Base-by-base conservation (phyloP, 2,797 vertebrate species). In the Hafferia zeledoni region DNA sequence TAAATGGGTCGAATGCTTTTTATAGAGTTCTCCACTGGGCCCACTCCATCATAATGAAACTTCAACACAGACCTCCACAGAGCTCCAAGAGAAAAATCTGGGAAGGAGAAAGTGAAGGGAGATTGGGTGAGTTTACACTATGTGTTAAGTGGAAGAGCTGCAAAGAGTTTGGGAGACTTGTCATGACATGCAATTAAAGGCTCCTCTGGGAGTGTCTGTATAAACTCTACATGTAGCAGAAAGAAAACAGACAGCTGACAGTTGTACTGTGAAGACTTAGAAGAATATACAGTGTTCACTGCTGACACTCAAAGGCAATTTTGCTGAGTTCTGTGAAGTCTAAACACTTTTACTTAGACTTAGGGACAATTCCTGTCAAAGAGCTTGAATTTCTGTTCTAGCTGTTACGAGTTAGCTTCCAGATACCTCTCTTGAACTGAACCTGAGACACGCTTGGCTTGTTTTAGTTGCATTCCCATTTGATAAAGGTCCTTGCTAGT, bases 141-240 rank as follows among this genome's bases (percentile, higher is more conserved):
- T 4, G 96, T 94, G 96, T 97, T 97, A 96, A 96, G 96, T 96
- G 94, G 94, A 93, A 89, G 94, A 96, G 85, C 96, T 93, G 96
- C 96, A 95, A 93, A 96, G 89, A 96, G 96, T 92, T 96, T 97
- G 96, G 96, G 95, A 95, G 96, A 94, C 95, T 96, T 97, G 96
- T 97, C 96, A 96, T 96, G 96, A 97, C 95, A 95, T 89, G 94
- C 96, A 97, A 97, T 97, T 97, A 97, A 97, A 95, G 94, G 96
- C 93, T 94, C 96, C 96, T 93, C 87, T 82, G 94, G 96, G 96
- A 97, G 95, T 80, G 95, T 91, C 95, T 94, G 95, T 94, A 94
- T 96, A 90, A 97, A 95, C 95, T 97, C 93, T 83, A 35, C 91
- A 86, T 60, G 50, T 37, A 93, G 76, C 70, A 93, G 94, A 97